Percentiles rank a stretch among this genome's conserved stretches.
Conservation (phyloP, 2,888 invertebrate species). For the Ariolimax columbianus region DNA sequence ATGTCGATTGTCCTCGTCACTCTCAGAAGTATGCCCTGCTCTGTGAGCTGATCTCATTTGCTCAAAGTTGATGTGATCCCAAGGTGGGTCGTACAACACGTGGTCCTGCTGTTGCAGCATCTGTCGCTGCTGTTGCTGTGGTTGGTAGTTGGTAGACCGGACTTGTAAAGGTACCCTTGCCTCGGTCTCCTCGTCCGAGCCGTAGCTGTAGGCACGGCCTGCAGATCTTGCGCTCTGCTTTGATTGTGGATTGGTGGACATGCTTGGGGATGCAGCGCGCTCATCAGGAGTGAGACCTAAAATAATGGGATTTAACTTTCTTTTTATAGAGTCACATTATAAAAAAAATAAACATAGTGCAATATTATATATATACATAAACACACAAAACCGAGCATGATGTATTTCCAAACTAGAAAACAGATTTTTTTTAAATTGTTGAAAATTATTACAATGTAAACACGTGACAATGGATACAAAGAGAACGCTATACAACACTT, state of each 20-base stretch:
- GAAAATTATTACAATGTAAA: too few species aligned
- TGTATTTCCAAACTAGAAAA: too few species aligned
- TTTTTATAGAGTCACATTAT: neutral
- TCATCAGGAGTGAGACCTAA: constrained; percentile 66
- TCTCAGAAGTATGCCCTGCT: constrained; percentile 53
- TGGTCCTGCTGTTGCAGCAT: constrained; percentile 43
- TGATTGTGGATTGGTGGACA: constrained; percentile 47
- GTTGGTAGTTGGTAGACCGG: constrained; percentile 39
- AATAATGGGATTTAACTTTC: neutral
- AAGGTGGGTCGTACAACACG: constrained; percentile 55
- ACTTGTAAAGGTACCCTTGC: constrained; percentile 46
- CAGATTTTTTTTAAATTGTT: neutral
- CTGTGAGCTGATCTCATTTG: constrained; percentile 44
- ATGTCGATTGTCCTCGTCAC: constrained; percentile 58
- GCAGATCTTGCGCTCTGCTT: constrained; percentile 62
- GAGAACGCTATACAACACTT: too few species aligned
- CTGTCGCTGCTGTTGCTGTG: constrained; percentile 42
- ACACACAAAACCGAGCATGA: too few species aligned
- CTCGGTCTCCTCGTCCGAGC: constrained; percentile 53
- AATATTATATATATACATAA: neutral
- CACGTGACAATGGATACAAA: too few species aligned
- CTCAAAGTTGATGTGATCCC: constrained; percentile 56
- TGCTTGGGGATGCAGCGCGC: constrained; percentile 60
- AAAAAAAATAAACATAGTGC: neutral
- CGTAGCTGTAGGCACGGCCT: constrained; percentile 50